Evolutionary conservation across 2,113 vertebrate genomes (phyloP).

Genomic region (Origma solitaria): DNA sequence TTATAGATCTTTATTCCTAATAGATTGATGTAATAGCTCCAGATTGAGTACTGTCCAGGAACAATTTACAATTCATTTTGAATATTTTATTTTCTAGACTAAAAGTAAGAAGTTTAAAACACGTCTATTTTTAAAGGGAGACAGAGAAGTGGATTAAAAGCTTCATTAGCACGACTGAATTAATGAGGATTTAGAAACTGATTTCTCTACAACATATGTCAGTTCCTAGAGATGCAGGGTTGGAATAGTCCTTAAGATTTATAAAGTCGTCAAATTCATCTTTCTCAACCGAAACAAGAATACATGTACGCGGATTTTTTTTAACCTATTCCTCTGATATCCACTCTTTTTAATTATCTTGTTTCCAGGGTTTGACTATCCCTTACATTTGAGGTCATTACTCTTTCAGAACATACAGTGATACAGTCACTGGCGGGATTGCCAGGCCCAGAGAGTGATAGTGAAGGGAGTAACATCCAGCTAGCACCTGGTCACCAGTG

Average conservation of each 20-base stretch:
- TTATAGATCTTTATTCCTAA: neutral
- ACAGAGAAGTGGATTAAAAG: neutral
- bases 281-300: neutral
- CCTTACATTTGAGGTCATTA: neutral
- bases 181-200: neutral
- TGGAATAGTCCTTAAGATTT: neutral
- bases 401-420: neutral
- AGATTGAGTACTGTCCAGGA: neutral
- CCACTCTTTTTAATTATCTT: neutral
- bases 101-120: neutral
- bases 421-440: neutral
- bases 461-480: neutral
- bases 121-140: neutral
- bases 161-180: neutral
- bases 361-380: neutral
- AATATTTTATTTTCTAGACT: neutral
- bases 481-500: rapidly evolving
- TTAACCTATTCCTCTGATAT: neutral
- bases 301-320: neutral
- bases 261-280: neutral
- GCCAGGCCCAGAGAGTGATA: neutral
- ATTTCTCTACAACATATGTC: neutral
- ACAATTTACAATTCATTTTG: neutral
- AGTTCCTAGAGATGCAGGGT: neutral
- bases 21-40: neutral